These are phyloP conservation scores for Muntiacus muntjak DNA, from an alignment of 2,113 vertebrate genomes.

Conservation along the genomic window DNA sequence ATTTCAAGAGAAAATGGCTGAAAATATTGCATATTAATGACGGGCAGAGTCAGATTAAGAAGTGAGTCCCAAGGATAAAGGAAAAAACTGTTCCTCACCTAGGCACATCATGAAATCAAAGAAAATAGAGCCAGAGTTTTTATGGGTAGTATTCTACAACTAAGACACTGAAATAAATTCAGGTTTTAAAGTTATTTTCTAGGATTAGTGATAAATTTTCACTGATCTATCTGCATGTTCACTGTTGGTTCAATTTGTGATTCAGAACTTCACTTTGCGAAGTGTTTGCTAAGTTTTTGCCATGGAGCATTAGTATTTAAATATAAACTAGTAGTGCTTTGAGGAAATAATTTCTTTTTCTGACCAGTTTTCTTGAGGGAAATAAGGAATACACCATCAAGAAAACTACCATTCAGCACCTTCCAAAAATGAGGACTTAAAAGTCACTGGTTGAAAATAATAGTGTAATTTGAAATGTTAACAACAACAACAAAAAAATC, in stretches of 20 bases:
- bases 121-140: not conserved
- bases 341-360: slow-evolving; percentile 4
- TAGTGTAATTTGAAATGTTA: slow-evolving; percentile 15
- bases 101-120: not conserved
- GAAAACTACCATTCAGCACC: not conserved
- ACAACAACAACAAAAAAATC: not conserved
- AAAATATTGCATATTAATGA: slow-evolving; percentile 24
- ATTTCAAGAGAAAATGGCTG: slow-evolving; percentile 1
- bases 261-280: not conserved
- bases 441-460: slow-evolving; percentile 29
- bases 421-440: not conserved
- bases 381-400: not conserved
- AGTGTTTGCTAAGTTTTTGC: not conserved
- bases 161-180: not conserved
- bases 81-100: not conserved
- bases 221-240: not conserved
- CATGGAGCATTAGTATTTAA: not conserved
- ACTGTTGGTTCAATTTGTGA: not conserved
- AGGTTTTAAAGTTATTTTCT: slow-evolving; percentile 15
- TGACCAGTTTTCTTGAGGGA: slow-evolving; percentile 26
- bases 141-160: not conserved
- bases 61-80: not conserved
- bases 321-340: not conserved
- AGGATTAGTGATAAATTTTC: not conserved
- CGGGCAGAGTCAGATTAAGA: not conserved